Evolutionary conservation across 2,888 invertebrate genomes (phyloP), one percentile per base, ranked within the genome.

Genomic region (Andrena marginata): DNA sequence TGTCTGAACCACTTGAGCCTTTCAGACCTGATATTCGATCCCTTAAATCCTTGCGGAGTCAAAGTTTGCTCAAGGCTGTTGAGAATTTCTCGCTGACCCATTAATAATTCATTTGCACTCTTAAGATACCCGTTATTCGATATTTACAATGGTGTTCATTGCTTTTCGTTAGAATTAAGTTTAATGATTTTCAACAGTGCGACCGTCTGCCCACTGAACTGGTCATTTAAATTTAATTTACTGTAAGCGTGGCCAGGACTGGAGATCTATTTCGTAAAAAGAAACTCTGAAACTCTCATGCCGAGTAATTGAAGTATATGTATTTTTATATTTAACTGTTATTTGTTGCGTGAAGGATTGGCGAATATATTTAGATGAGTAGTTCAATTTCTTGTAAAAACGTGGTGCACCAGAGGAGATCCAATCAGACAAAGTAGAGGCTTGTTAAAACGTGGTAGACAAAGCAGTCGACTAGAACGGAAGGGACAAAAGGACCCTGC

Each of bases 381-480:
- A 16, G 29, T 8, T 35, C 6, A 56, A 64, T 62, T 23, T 68
- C 60, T 33, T n/a, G n/a, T 26, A 20, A 23, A 51, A 16, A 51
- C 63, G 48, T 56, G 16, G n/a, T 10, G 23, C 16, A 35, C 7
- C 29, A 2, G n/a, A 13, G 10, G 20, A 20, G 6, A 35, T 59
- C 33, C 20, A 59, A 79, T 76, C 33, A 56, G 23, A 31, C 35
- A 26, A 23, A 54, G 29, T 20, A n/a, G 31, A 6, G n/a, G 23
- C 31, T 42, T 29, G 51, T 33, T 48, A 51, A 6, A 49, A 64
- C 49, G 26, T 56, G 23, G 48, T 42, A 33, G 60, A 65, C 65
- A 60, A 65, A 8, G 10, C 60, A 16, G 23, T 31, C 16, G 16
- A 26, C 26, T 10, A 23, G 49, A 54, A 69, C n/a, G 33, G 31